Conservation (phyloP, 2,797 vertebrate genomes). For the Molossus alvarezi region DNA sequence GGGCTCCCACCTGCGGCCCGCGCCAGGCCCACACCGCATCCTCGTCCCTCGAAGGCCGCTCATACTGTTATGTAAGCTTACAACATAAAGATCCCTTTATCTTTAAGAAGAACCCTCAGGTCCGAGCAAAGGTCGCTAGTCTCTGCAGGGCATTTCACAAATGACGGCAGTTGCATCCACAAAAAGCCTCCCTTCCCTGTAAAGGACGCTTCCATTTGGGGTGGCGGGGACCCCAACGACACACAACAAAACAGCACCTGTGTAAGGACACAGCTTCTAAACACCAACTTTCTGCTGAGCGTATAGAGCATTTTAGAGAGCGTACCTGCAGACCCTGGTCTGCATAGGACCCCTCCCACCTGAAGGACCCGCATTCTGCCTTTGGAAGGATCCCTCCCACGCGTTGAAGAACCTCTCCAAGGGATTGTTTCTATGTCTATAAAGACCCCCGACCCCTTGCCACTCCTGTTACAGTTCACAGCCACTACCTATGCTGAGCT, state of each 20-base stretch:
- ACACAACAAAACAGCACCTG: background rate
- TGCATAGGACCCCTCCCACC: background rate
- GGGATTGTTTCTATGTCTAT: rapidly evolving
- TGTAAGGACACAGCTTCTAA: background rate
- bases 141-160: background rate
- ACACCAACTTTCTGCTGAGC: background rate
- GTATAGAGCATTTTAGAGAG: background rate
- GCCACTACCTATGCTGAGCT: background rate
- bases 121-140: background rate
- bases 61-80: background rate
- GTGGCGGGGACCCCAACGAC: too few species aligned
- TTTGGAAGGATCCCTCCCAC: background rate
- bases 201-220: background rate
- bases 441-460: too few species aligned
- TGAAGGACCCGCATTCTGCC: background rate
- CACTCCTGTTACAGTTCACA: background rate
- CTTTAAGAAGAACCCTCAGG: background rate
- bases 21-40: background rate
- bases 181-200: background rate
- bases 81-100: background rate
- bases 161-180: background rate
- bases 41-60: background rate
- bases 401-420: background rate
- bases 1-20: background rate
- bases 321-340: too few species aligned